These are phyloP conservation scores for Ips nitidus DNA, from an alignment of 1,140 invertebrate genomes.

Conservation along the genomic window DNA sequence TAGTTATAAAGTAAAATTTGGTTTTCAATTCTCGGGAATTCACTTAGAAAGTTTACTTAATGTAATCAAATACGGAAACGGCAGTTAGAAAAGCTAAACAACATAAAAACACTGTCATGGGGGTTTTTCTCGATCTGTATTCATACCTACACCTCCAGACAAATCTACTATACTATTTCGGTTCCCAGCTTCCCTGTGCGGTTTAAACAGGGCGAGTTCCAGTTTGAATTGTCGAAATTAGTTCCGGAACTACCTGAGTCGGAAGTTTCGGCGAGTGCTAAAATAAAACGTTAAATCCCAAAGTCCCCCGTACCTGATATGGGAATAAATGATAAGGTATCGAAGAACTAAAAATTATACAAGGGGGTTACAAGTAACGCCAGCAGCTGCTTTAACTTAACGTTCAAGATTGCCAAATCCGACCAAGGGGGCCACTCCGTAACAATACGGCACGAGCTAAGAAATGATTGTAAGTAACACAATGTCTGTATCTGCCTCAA, in stretches of 20 bases:
- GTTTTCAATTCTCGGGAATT: too few species aligned
- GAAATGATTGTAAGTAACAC: constrained; percentile 38
- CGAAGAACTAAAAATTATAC: constrained; percentile 35
- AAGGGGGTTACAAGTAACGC: constrained; percentile 28
- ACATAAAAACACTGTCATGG: too few species aligned
- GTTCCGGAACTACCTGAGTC: constrained; percentile 37
- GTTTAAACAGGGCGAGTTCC: constrained; percentile 27
- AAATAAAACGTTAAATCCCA: constrained; percentile 37
- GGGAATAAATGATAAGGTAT: constrained; percentile 38
- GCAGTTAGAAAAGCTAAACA: too few species aligned
- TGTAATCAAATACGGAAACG: too few species aligned
- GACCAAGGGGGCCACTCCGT: constrained; percentile 30
- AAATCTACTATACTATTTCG: too few species aligned
- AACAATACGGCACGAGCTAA: constrained; percentile 39
- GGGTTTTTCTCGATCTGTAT: too few species aligned
- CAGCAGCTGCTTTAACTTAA: constrained; percentile 31
- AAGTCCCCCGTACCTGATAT: constrained; percentile 31
- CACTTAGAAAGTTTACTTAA: too few species aligned
- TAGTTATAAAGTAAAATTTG: too few species aligned
- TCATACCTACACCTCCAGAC: too few species aligned
- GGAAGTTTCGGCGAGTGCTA: constrained; percentile 36
- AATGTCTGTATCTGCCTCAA: constrained; percentile 37
- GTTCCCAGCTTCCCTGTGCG: constrained; percentile 25
- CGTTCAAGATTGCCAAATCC: constrained; percentile 37
- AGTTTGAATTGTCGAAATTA: constrained; percentile 36